These are phyloP conservation scores for Caenorhabditis panamensis DNA, from an alignment of 2,888 invertebrate species.

Conservation along the genomic window DNA sequence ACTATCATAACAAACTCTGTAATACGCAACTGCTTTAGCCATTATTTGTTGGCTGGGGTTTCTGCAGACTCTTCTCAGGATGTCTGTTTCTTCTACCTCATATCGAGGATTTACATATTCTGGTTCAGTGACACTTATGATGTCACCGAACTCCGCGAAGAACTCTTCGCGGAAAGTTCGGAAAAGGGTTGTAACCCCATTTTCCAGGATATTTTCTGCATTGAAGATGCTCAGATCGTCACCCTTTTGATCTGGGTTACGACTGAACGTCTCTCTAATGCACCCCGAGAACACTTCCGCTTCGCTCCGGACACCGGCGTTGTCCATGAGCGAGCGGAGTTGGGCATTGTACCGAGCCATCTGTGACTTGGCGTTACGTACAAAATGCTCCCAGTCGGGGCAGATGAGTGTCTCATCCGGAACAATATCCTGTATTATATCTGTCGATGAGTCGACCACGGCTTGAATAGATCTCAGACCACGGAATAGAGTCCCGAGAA, in stretches of 20 bases:
- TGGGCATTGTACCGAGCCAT: constrained; percentile 61
- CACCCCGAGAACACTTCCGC: constrained; percentile 76
- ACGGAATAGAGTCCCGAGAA: constrained; percentile 32
- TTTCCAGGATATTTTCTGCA: constrained; percentile 75
- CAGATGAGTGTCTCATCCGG: constrained; percentile 37
- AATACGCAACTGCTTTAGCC: constrained; percentile 71
- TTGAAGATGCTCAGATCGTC: constrained; percentile 77
- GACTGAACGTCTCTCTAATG: constrained; percentile 67
- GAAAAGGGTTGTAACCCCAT: constrained; percentile 61
- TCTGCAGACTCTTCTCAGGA: constrained; percentile 37
- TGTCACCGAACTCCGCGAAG: constrained; percentile 48
- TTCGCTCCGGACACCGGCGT: constrained; percentile 76
- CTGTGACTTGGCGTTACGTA: constrained; percentile 23
- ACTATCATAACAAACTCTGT: constrained; percentile 66
- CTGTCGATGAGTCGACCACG: constrained; percentile 43
- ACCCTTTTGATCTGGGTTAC: constrained; percentile 73
- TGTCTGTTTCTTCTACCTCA: constrained; percentile 3
- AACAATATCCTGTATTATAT: constrained; percentile 54
- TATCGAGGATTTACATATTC: background rate
- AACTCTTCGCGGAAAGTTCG: constrained; percentile 45
- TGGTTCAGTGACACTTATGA: constrained; percentile 10
- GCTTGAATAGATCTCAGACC: constrained; percentile 23
- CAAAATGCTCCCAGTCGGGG: constrained; percentile 59
- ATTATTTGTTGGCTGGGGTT: constrained; percentile 46
- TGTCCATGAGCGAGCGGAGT: constrained; percentile 70